phyloP scores from a whole-genome alignment of 1,140 invertebrate species.

The Portunus trituberculatus region DNA sequence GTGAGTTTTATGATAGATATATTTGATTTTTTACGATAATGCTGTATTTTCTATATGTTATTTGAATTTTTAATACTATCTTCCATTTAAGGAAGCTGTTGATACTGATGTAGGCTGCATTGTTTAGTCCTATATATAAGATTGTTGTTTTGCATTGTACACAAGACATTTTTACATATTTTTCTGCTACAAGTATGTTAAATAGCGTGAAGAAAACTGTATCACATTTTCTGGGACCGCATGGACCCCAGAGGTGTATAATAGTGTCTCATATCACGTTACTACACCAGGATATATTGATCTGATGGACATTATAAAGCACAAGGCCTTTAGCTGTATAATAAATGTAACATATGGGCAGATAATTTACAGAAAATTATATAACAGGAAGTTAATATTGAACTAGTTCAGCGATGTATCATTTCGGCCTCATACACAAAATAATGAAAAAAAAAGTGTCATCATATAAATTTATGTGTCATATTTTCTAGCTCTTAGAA shows the following conservation, averaged over 20 bases:
- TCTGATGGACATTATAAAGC: neutral
- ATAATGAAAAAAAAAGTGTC: no score
- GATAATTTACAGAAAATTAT: no score
- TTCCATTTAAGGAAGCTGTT: neutral
- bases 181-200: neutral
- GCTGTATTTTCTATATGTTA: neutral
- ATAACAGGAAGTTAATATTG: no score
- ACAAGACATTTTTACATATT: neutral
- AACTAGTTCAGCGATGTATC: no score
- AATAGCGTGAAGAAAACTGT: neutral
- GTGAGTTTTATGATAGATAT: no score
- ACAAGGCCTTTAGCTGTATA: neutral
- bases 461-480: no score
- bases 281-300: neutral
- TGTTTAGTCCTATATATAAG: neutral
- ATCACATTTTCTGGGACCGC: neutral
- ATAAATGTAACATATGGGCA: no score
- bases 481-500: no score
- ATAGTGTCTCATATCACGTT: neutral
- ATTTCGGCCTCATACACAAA: no score
- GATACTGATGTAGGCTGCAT: neutral
- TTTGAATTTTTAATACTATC: neutral
- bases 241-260: neutral
- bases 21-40: neutral
- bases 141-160: neutral